Percentiles rank a stretch among this genome's conserved stretches.
Evolutionary conservation across 2,113 vertebrate species (phyloP).

Genomic region (Archilochus colubris): DNA sequence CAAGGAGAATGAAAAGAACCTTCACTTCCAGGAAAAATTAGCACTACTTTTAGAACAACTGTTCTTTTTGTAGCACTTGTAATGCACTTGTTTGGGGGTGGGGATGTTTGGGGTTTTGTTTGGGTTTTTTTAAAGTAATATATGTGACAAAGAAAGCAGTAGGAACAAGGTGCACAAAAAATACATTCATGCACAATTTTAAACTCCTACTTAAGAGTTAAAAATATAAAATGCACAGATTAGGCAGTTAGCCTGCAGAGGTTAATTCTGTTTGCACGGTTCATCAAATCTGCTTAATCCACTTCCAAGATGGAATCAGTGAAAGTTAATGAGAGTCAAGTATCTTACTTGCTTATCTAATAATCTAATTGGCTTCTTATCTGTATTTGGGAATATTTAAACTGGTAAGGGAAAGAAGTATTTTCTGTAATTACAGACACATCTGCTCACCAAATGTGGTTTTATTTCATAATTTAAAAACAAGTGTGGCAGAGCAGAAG

Average conservation of each 20-base stretch:
- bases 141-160: neutral
- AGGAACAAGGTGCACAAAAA: neutral
- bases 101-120: too few relatives aligned
- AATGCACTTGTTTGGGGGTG: neutral
- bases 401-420: neutral
- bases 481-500: neutral
- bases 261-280: conserved; percentile 51
- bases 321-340: conserved; percentile 54
- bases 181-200: neutral
- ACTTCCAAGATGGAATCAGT: conserved; percentile 33
- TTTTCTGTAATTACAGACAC: conserved; percentile 9
- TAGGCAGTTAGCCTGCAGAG: neutral
- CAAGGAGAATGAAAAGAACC: neutral
- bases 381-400: conserved; percentile 24
- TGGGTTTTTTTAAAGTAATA: neutral
- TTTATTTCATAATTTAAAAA: conserved; percentile 4
- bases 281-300: conserved; percentile 50
- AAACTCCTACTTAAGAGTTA: neutral
- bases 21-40: neutral
- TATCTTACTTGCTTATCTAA: conserved; percentile 24
- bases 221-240: conserved; percentile 3
- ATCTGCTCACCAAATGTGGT: neutral
- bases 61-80: neutral
- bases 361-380: conserved; percentile 57
- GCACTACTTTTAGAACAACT: neutral